Evolutionary conservation across 2,888 invertebrate species (phyloP), one percentile per base, ranked within the genome.

Genomic region (Philereme transversata): DNA sequence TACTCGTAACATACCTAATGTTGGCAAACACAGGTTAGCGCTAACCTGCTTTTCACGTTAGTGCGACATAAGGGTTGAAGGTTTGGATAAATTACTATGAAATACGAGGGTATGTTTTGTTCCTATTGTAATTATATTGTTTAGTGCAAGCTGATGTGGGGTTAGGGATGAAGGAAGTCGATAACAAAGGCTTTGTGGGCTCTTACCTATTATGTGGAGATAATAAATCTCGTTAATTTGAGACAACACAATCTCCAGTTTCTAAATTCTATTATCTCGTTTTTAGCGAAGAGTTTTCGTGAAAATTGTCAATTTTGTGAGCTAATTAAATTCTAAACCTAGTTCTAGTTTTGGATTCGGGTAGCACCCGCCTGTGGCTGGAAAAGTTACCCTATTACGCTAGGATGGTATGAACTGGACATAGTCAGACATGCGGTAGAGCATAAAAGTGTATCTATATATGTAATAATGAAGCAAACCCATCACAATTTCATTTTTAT

Each of bases 71-170:
- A 72, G 65, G 72, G 75, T 70, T 74, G 75, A 74, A 75, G 73
- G 78, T 78, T 76, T 76, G 76, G 75, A 77, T 79, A 78, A 79
- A 76, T 78, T 78, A 77, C 67, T 69, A 67, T 66, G 66, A 60
- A 68, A 62, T 69, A 71, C 66, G 63, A 60, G 72, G 70, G 68
- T 72, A 66, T 74, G 79, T 78, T 79, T 78, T 76, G 77, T 79
- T 78, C 70, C 68, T 74, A 78, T 70, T 74, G 75, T 82, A 81
- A 81, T 83, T 79, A 82, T 76, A 74, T 76, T 76, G 70, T 76
- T 73, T 70, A 74, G 74, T 73, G 74, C 75, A 57, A 65, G 68
- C 72, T 73, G 73, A 70, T 69, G 67, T 69, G 70, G 73, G 76
- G 77, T 70, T 69, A 74, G 71, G 78, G 74, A 75, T 75, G 66